phyloP scores from a whole-genome alignment of 2,888 invertebrate species.

The Doris montereyensis region DNA sequence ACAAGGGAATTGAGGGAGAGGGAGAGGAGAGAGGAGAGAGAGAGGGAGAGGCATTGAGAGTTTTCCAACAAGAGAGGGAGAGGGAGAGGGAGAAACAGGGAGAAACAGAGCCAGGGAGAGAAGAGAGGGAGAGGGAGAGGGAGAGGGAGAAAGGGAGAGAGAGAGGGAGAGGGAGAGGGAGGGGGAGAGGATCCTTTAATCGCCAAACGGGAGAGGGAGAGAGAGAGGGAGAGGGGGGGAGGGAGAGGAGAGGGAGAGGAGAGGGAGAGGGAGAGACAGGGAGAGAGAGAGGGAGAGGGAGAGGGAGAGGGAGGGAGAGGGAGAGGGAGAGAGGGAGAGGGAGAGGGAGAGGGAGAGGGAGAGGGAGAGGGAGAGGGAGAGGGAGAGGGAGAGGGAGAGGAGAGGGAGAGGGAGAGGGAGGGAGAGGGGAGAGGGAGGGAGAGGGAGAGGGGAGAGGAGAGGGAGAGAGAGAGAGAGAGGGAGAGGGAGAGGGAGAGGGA shows the following conservation, averaged over 20 bases:
- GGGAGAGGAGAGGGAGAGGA: neutral
- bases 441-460: constrained; percentile 8
- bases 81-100: too few species aligned
- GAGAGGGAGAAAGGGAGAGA: constrained; percentile 20
- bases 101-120: too few species aligned
- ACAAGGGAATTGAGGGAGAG: too few species aligned
- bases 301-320: constrained; percentile 22
- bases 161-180: constrained; percentile 17
- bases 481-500: constrained; percentile 17
- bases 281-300: constrained; percentile 20
- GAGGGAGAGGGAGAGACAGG: neutral
- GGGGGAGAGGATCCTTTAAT: neutral
- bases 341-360: constrained; percentile 21
- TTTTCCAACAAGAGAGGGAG: too few species aligned
- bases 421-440: neutral
- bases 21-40: too few species aligned
- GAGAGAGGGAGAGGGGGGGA: neutral
- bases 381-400: neutral
- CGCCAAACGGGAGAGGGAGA: neutral
- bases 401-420: neutral
- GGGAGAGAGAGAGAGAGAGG: neutral
- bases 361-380: constrained; percentile 2
- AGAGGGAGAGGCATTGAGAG: too few species aligned
- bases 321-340: constrained; percentile 12
- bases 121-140: neutral